These are phyloP conservation scores for Drosophila athabasca DNA, from an alignment of 1,140 invertebrate species.

Conservation along the genomic window DNA sequence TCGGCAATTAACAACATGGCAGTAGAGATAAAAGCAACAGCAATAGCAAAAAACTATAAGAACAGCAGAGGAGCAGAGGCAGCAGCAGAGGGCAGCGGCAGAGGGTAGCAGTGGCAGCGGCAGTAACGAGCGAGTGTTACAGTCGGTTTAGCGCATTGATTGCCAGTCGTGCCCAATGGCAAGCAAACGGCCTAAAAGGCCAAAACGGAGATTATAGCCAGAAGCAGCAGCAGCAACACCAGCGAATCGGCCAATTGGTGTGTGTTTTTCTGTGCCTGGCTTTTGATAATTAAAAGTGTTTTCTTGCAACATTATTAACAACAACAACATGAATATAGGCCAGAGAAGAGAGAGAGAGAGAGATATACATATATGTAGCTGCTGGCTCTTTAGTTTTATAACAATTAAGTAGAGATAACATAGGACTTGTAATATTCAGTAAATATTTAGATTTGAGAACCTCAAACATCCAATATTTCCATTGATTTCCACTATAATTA, in stretches of 20 bases:
- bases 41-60: constrained; percentile 10
- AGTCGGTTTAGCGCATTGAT: constrained; percentile 67
- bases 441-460: too few relatives aligned
- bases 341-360: too few relatives aligned
- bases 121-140: constrained; percentile 39
- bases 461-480: too few relatives aligned
- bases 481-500: too few relatives aligned
- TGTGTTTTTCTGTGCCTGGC: background rate
- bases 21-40: constrained; percentile 55
- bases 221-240: constrained; percentile 16
- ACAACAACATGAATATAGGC: constrained; percentile 10
- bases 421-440: too few relatives aligned
- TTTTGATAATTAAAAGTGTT: constrained; percentile 71
- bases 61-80: background rate
- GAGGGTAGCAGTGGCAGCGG: constrained; percentile 9
- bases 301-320: constrained; percentile 57
- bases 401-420: too few relatives aligned
- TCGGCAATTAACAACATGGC: constrained; percentile 76
- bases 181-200: constrained; percentile 50
- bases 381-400: too few relatives aligned
- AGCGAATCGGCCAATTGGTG: constrained; percentile 17
- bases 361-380: too few relatives aligned
- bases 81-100: too few relatives aligned
- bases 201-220: constrained; percentile 35
- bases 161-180: constrained; percentile 41